These are phyloP conservation scores for Neogale vison DNA, from an alignment of 2,113 vertebrate species.

Conservation along the genomic window DNA sequence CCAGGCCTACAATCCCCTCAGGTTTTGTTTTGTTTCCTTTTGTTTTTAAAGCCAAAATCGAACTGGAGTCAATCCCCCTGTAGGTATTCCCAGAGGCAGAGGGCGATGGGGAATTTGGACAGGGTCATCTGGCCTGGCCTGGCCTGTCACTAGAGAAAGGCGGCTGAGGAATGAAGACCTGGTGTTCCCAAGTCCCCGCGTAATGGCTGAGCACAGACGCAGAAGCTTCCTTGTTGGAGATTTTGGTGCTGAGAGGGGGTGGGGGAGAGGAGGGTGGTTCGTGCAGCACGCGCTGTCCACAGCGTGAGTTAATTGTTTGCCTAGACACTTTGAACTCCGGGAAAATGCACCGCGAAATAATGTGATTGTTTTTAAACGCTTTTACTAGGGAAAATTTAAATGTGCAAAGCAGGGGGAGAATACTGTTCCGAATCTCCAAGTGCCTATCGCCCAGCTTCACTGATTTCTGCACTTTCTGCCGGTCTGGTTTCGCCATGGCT, in stretches of 20 bases:
- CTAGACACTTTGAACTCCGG: neutral
- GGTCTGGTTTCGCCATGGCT: fast-evolving
- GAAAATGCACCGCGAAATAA: neutral
- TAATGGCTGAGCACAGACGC: neutral
- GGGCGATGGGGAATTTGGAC: neutral
- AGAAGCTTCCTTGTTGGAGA: neutral
- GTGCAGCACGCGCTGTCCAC: fast-evolving
- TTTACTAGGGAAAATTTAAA: neutral
- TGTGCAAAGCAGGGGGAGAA: neutral
- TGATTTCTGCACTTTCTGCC: neutral
- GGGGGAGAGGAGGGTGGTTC: neutral
- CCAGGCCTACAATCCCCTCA: neutral
- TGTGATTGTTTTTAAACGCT: neutral
- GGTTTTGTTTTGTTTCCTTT: neutral
- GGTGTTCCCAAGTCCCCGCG: neutral
- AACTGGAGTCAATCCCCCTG: neutral
- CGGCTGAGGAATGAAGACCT: neutral
- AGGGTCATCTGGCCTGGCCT: neutral
- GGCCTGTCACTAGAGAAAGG: neutral
- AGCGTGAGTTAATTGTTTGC: neutral
- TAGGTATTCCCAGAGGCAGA: neutral
- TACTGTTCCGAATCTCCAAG: neutral
- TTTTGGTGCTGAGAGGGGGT: neutral
- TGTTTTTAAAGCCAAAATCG: neutral
- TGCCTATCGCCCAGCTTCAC: neutral